Evolutionary conservation across 2,888 invertebrate species (phyloP), one percentile per base, ranked within the genome.

Genomic region (Candidula unifasciata): DNA sequence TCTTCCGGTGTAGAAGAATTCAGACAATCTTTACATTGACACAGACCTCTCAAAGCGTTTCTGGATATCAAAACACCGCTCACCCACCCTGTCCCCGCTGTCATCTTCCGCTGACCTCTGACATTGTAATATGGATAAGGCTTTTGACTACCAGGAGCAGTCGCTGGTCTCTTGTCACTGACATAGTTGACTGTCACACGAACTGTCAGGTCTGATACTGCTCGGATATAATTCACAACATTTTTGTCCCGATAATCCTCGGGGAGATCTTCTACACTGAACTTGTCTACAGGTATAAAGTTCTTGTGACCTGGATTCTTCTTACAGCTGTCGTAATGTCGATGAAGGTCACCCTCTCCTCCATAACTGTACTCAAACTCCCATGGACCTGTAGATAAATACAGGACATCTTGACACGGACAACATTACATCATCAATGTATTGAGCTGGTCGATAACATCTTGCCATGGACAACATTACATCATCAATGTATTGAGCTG

Each of bases 241-340:
- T 27, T 13, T 3, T 24, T 27, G 66, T 66, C 30, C 2, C 27
- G 27, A n/a, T 27, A 66, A 66, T 66, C n/a, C 6, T n/a, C 10
- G 3, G 66, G 66, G 27, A 66, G 27, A 66, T 66, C 27, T 24
- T 24, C 1, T 27, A 27, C 0, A 66, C 27, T 27, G 27, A 66
- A 66, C 1, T 66, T 24, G 27, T 66, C 27, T 27, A 66, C n/a
- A 1, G 66, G 66, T 66, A 66, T 66, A 66, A 66, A 66, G 13
- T 66, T 66, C 66, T 27, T n/a, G 27, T 66, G 66, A 27, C 27
- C 27, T 66, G 66, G 66, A 66, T 66, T 66, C 66, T 66, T 66
- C 6, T 24, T 13, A 66, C 66, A 66, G 27, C 5, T 27, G 27
- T 6, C 27, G 66, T 27, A 66, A 3, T 66, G 66, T 66, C 27